Conservation (phyloP, 2,888 invertebrate genomes). For the Mimachlamys varia region DNA sequence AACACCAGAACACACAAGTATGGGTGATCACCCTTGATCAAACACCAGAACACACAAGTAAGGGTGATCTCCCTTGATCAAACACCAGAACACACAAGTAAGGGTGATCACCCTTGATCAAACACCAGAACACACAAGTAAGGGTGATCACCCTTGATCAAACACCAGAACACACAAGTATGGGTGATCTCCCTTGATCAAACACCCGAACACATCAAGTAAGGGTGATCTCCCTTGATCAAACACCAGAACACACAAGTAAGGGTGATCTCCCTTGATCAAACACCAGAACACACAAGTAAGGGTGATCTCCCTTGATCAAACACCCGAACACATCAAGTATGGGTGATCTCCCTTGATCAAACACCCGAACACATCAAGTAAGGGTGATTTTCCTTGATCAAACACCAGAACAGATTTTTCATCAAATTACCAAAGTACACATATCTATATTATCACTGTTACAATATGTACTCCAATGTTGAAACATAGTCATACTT, state of each 20-base stretch:
- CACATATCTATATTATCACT: neutral
- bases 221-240: neutral
- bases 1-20: constrained; percentile 12
- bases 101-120: too few relatives aligned
- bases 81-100: constrained; percentile 12
- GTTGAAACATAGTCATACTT: too few relatives aligned
- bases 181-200: neutral
- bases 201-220: neutral
- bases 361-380: neutral
- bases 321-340: neutral
- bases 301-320: neutral
- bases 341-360: neutral
- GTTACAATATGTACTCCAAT: neutral
- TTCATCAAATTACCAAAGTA: neutral
- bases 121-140: constrained; percentile 12
- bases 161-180: too few relatives aligned
- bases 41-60: constrained; percentile 12
- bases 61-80: too few relatives aligned
- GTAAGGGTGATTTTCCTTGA: too few relatives aligned
- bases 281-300: neutral
- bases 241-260: neutral
- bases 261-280: neutral
- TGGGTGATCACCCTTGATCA: too few relatives aligned
- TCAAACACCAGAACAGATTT: too few relatives aligned
- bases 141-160: too few relatives aligned